A percentile compares a stretch with the other conserved stretches of the same genome.
These are phyloP conservation scores for Gobionotothen gibberifrons DNA, from an alignment of 2,797 vertebrate species.

Conservation along the genomic window DNA sequence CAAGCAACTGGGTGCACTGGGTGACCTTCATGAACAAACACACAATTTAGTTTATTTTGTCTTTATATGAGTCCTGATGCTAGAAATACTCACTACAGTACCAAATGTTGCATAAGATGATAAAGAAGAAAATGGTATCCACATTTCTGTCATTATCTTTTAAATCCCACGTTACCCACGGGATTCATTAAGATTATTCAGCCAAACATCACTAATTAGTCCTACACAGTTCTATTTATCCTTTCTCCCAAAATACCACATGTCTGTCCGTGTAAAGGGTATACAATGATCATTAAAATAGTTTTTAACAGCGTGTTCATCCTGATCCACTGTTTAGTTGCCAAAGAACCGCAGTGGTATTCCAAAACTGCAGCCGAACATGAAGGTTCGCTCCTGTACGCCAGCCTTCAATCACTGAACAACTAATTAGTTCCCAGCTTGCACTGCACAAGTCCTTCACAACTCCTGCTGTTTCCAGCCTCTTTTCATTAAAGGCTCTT, in stretches of 20 bases:
- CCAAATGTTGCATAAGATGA: background rate
- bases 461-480: constrained; percentile 35
- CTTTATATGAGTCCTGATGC: too few species aligned
- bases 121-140: background rate
- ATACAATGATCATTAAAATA: constrained; percentile 14
- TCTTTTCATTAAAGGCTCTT: constrained; percentile 31
- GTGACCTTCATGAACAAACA: too few species aligned
- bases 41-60: too few species aligned
- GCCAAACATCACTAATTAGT: constrained; percentile 1
- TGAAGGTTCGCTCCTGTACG: background rate
- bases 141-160: background rate
- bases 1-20: background rate
- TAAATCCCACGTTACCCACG: background rate
- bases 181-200: constrained; percentile 1
- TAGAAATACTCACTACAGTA: background rate
- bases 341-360: constrained; percentile 2
- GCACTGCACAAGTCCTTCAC: constrained; percentile 30
- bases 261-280: background rate
- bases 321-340: background rate
- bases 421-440: constrained; percentile 52
- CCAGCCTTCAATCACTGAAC: constrained; percentile 25
- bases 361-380: background rate
- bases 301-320: background rate
- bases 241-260: constrained; percentile 1
- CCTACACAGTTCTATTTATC: constrained; percentile 7